Percentiles rank a stretch among this genome's conserved stretches.
Evolutionary conservation across 2,888 invertebrate species (phyloP).

Genomic region (Melipona beecheii): DNA sequence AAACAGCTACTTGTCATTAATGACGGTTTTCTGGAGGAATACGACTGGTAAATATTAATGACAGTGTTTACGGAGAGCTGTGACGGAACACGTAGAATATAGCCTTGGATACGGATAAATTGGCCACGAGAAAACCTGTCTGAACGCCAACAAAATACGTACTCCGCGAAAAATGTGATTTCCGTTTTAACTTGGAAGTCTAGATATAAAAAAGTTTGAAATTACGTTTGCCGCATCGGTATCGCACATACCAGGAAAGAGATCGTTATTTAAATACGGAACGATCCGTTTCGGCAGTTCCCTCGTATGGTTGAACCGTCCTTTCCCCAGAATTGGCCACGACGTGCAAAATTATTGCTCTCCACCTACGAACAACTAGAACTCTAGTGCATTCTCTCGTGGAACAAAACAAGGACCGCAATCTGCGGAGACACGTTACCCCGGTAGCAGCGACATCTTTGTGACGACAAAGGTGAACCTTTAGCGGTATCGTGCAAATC

Average conservation of each 20-base stretch:
- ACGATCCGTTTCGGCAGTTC: conserved; percentile 15
- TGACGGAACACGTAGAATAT: background rate
- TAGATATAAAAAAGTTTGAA: background rate
- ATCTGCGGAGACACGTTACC: conserved; percentile 44
- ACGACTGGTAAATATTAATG: conserved; percentile 11
- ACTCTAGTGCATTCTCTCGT: conserved; percentile 50
- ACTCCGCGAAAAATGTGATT: background rate
- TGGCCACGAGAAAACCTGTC: background rate
- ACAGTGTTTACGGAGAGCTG: background rate
- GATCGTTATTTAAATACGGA: conserved; percentile 11
- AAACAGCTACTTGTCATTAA: conserved; percentile 16
- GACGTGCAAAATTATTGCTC: conserved; percentile 60
- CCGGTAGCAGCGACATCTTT: conserved; percentile 50
- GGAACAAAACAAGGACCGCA: conserved; percentile 53
- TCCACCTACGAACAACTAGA: conserved; percentile 68
- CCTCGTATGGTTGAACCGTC: conserved; percentile 1
- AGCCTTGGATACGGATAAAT: background rate
- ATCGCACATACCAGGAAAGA: background rate
- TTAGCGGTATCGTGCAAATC: conserved; percentile 20
- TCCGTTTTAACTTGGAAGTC: background rate
- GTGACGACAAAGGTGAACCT: conserved; percentile 39
- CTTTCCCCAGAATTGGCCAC: conserved; percentile 24
- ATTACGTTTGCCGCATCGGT: conserved; percentile 3
- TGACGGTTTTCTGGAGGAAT: background rate
- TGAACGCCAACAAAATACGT: background rate